Evolutionary conservation across 2,888 invertebrate genomes (phyloP).

Genomic region (Microdon myrmicae): DNA sequence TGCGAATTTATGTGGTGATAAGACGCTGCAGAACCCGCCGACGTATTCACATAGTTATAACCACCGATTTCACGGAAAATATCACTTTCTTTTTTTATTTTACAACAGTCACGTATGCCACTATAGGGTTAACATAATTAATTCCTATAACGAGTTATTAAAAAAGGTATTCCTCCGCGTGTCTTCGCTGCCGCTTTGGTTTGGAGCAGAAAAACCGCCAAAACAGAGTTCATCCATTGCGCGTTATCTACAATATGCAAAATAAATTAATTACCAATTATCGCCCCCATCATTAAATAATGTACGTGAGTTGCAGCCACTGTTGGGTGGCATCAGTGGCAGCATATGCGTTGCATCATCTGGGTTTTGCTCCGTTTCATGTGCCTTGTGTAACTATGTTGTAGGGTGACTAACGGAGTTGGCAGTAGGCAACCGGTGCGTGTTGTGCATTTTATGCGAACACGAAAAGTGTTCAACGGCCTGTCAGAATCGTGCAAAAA

Average conservation of each 20-base stretch:
- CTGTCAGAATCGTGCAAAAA: slow-evolving; percentile 47
- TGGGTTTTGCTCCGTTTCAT: slow-evolving; percentile 29
- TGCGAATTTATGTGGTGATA: no score
- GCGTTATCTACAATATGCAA: slow-evolving; percentile 59
- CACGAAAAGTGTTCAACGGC: slow-evolving; percentile 53
- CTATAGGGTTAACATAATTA: slow-evolving; percentile 46
- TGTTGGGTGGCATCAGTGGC: slow-evolving; percentile 20
- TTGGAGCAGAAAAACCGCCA: slow-evolving; percentile 18
- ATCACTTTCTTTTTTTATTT: no score
- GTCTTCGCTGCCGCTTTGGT: slow-evolving; percentile 5
- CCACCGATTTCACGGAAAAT: no score
- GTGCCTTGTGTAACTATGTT: slow-evolving; percentile 26
- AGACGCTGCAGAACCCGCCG: no score
- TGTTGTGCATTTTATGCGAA: slow-evolving; percentile 53
- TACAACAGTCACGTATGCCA: slow-evolving; percentile 41
- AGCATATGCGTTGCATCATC: slow-evolving; percentile 6
- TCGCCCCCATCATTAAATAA: slow-evolving; percentile 56
- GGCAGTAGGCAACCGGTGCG: slow-evolving; percentile 48
- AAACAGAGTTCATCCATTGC: slow-evolving; percentile 50
- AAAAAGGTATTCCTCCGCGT: slow-evolving; percentile 37
- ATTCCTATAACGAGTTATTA: slow-evolving; percentile 50
- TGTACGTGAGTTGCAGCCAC: slow-evolving; percentile 47
- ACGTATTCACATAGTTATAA: no score
- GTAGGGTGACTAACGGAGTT: slow-evolving; percentile 30
- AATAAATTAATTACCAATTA: slow-evolving; percentile 67